Base-by-base conservation (phyloP, 2,797 vertebrate genomes). In the Falco biarmicus region DNA sequence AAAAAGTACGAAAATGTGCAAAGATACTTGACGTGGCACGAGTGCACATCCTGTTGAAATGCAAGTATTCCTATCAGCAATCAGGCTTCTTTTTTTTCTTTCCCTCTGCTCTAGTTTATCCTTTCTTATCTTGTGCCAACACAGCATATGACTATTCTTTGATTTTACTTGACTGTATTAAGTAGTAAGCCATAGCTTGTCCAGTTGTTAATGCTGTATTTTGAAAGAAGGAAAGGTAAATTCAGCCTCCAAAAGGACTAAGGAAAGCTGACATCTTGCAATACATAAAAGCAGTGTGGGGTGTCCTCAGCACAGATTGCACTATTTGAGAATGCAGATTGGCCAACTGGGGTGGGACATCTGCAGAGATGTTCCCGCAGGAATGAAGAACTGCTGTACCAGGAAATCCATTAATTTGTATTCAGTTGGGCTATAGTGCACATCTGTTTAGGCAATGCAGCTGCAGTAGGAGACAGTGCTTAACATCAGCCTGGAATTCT, bases 361-460 rank as follows among this genome's bases (percentile, higher is more conserved):
- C 59, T 95, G 94, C 65, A 65, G 83, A 48, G 59, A 41, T 78
- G 45, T 57, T 93, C 87, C 60, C 0, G 0, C 48, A 70, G 75
- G 84, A 94, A 64, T 73, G 66, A 47, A 73, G 74, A 95, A 74
- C 90, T 70, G 57, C 65, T 61, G 17, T 90, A 93, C 81, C 48
- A 39, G 83, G 80, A 96, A 95, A 95, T 89, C 54, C 73, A 91
- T 86, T 84, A 29, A 48, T 86, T 86, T 76, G 65, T 37, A 13
- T 84, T 93, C 1, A 1, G n/a, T 59, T 91, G 54, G 65, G 9
- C 4, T 88, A 7, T 15, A 61, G 53, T 59, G 29, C 82, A 76
- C 79, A 95, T 95, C 94, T 95, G 84, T 84, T 87, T 43, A 91
- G 87, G 53, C 92, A 84, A 7, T 81, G 61, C 91, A 95, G 95